Evolutionary conservation across 2,888 invertebrate genomes (phyloP), one percentile per base, ranked within the genome.

Genomic region (Leptinotarsa rubiginosa): DNA sequence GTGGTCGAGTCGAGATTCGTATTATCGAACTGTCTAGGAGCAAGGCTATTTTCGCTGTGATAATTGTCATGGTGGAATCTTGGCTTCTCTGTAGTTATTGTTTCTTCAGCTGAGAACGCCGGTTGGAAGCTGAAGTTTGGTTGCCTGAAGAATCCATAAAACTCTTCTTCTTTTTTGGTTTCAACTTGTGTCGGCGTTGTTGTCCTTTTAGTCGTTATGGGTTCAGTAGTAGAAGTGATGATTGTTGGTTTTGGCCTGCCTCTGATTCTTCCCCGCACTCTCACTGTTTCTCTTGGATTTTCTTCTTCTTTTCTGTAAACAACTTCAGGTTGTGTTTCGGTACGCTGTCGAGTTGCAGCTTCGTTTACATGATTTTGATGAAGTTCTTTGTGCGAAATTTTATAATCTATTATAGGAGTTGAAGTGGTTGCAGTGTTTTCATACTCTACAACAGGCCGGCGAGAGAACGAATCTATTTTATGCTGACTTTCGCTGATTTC

Each of bases 71-170:
- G 52, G 12, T 68, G 67, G 16, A 70, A 59, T 18, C 64, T 75
- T 0, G 65, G 54, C 18, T 50, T 56, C 22, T 70, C 54, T 31
- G 72, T 62, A n/a, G 70, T 67, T 15, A 73, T 59, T n/a, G 47
- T 47, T 22, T 66, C 31, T 62, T 75, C 75, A 47, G 54, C 18
- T 72, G 74, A 78, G 66, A 70, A 67, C 56, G 76, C 71, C 13
- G 72, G 59, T 49, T 71, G 47, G 56, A 76, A 74, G 49, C 81
- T 85, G 81, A 88, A 89, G 75, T 84, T 88, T n/a, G 90, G 89
- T 49, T 86, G 82, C 69, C 89, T 87, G 76, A 89, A 75, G 70
- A 75, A 75, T 12, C 90, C 90, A 77, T 89, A 90, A 71, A 88
- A 88, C 77, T 89, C 87, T 73, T 88, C 87, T 54, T 86, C 81